phyloP scores from a whole-genome alignment of 2,888 invertebrate species.

The Caenorhabditis afra region DNA sequence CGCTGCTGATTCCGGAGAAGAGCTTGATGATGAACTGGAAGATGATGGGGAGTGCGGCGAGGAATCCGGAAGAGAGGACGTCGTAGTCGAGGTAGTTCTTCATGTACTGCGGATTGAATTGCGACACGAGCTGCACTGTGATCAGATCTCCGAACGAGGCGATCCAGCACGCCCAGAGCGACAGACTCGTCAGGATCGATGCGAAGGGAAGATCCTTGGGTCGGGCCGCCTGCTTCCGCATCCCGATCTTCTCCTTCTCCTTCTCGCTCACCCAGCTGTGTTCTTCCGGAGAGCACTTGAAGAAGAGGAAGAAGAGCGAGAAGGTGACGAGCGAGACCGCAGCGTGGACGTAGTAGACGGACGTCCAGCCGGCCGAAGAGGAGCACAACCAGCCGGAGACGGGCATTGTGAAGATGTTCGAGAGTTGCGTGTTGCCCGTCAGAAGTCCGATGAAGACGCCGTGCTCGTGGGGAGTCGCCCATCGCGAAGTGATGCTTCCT shows the following conservation, averaged over 20 bases:
- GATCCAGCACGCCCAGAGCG: constrained; percentile 66
- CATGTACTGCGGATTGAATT: constrained; percentile 70
- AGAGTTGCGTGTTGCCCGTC: constrained; percentile 62
- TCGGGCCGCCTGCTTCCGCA: constrained; percentile 31
- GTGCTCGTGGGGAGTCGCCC: constrained; percentile 63
- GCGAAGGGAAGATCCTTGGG: constrained; percentile 58
- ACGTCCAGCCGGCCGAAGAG: constrained; percentile 61
- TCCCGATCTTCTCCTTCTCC: constrained; percentile 55
- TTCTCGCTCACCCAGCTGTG: constrained; percentile 57
- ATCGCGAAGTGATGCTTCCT: constrained; percentile 61
- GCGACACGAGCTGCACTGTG: constrained; percentile 62
- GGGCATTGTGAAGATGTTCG: constrained; percentile 67
- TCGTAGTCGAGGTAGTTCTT: constrained; percentile 66
- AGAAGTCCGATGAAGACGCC: constrained; percentile 64
- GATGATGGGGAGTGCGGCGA: constrained; percentile 65
- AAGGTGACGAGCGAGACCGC: constrained; percentile 50
- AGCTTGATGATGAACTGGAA: constrained; percentile 63
- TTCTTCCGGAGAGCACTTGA: constrained; percentile 47
- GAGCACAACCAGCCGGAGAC: constrained; percentile 63
- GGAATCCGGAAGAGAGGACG: constrained; percentile 63
- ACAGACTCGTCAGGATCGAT: constrained; percentile 56
- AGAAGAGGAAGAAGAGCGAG: constrained; percentile 52
- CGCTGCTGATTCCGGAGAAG: constrained; percentile 55
- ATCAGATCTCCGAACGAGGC: constrained; percentile 66
- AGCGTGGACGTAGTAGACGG: constrained; percentile 65